Evolutionary conservation across 2,113 vertebrate genomes (phyloP).

Genomic region (Mixornis gularis): DNA sequence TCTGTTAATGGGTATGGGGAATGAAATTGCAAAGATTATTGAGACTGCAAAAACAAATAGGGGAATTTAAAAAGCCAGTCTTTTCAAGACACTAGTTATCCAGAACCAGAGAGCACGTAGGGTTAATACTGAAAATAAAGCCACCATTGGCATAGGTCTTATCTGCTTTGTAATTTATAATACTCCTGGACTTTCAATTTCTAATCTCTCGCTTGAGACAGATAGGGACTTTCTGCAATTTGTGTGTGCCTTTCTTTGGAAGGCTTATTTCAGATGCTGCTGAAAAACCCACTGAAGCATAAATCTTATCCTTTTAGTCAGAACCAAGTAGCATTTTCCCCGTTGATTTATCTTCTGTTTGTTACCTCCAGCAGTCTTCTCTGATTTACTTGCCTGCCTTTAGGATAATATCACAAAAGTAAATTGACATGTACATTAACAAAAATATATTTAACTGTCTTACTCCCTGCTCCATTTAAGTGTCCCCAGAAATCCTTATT

Average conservation of each 20-base stretch:
- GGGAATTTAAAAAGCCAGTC: rapidly evolving
- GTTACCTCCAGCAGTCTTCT: background rate
- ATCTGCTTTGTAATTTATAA: background rate
- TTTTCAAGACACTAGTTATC: background rate
- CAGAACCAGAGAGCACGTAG: background rate
- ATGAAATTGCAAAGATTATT: background rate
- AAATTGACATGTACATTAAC: background rate
- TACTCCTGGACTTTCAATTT: background rate
- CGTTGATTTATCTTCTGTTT: constrained; percentile 11
- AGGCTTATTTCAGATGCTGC: constrained; percentile 6
- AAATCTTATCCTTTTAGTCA: constrained; percentile 22
- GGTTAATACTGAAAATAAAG: background rate
- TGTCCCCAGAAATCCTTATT: background rate
- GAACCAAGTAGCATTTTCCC: background rate
- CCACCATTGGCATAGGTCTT: background rate
- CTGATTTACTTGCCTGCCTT: background rate
- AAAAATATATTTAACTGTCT: background rate
- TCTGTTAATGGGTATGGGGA: background rate
- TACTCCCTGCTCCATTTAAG: background rate
- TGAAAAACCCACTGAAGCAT: constrained; percentile 9
- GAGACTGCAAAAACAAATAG: background rate
- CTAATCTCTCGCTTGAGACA: background rate
- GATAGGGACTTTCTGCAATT: background rate
- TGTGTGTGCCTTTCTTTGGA: background rate
- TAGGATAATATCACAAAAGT: background rate